These are phyloP conservation scores for Chaenodraco wilsoni DNA, from an alignment of 2,797 vertebrate species.

Conservation along the genomic window DNA sequence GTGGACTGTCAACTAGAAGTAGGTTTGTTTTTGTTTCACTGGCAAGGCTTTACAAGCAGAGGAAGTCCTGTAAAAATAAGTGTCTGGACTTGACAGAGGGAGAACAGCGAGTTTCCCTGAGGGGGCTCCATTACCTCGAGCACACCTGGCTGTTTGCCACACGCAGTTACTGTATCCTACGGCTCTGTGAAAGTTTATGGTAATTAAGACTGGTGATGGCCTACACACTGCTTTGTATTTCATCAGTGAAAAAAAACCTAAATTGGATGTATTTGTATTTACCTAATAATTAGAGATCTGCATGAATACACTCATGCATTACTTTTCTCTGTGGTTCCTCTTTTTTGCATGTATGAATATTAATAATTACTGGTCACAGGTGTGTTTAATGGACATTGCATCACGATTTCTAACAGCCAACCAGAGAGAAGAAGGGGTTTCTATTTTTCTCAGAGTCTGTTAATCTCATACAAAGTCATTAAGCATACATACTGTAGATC, in stretches of 20 bases:
- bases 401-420: conserved; percentile 37
- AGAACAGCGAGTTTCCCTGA: conserved; percentile 40
- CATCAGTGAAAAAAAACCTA: not conserved
- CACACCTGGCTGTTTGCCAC: conserved; percentile 74
- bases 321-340: not conserved
- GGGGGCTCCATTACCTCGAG: conserved; percentile 63
- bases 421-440: conserved; percentile 1
- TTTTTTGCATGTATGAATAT: conserved; percentile 13
- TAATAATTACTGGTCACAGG: conserved; percentile 40
- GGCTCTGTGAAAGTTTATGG: conserved; percentile 26
- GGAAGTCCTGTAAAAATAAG: conserved; percentile 8
- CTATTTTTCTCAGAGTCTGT: not conserved
- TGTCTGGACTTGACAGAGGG: conserved; percentile 35
- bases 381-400: conserved; percentile 26
- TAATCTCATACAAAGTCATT: not conserved
- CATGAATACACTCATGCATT: not conserved
- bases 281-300: not conserved
- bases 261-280: not conserved
- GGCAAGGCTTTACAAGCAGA: not conserved
- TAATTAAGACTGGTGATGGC: conserved; percentile 10
- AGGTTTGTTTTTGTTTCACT: not conserved
- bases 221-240: not conserved
- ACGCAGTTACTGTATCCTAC: conserved; percentile 56
- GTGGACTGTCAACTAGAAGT: not conserved
- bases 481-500: conserved; percentile 4